phyloP scores from a whole-genome alignment of 2,113 vertebrate species.

The Laticauda laticaudata region DNA sequence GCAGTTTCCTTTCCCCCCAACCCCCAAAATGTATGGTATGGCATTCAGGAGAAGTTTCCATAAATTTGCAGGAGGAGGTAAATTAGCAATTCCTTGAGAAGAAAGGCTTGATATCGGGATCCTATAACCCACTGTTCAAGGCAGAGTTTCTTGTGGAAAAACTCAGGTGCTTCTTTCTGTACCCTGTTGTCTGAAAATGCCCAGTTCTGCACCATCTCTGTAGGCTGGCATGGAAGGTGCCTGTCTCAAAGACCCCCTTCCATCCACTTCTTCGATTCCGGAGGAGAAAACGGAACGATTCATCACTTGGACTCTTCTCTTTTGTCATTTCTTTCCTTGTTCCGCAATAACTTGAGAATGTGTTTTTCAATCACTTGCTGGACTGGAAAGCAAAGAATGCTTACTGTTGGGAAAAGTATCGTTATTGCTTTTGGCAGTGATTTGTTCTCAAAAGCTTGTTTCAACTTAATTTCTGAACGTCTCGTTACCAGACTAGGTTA shows the following conservation, averaged over 20 bases:
- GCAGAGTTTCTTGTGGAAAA: not conserved
- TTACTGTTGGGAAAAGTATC: not conserved
- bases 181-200: not conserved
- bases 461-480: too few species aligned
- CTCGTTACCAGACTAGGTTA: too few species aligned
- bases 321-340: slow-evolving; percentile 31
- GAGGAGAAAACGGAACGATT: not conserved
- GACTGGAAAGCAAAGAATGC: slow-evolving; percentile 64
- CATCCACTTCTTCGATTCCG: not conserved
- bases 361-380: slow-evolving; percentile 88
- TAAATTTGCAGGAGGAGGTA: not conserved
- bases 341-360: slow-evolving; percentile 79
- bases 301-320: not conserved
- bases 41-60: not conserved
- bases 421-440: too few species aligned
- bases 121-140: not conserved
- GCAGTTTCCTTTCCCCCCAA: not conserved
- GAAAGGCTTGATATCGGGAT: not conserved
- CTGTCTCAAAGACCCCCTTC: not conserved
- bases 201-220: not conserved
- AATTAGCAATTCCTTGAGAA: not conserved
- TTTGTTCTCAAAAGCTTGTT: too few species aligned
- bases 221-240: not conserved
- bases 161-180: not conserved
- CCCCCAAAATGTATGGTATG: not conserved